These are phyloP conservation scores for Diadophis punctatus DNA, from an alignment of 2,113 vertebrate genomes.

Conservation along the genomic window DNA sequence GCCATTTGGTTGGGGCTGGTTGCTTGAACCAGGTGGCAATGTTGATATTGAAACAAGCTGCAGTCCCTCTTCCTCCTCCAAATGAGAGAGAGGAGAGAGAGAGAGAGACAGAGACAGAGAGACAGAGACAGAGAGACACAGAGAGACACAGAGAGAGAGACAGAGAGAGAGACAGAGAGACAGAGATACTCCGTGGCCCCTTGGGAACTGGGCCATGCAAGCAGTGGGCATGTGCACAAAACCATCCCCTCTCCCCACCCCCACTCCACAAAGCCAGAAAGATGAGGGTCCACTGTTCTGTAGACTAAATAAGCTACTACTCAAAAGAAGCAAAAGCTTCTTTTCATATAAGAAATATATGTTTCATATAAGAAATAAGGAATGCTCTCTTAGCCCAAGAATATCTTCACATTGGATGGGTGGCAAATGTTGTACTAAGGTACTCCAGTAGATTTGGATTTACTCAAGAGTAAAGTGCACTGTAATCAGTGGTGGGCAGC, in stretches of 20 bases:
- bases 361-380: neutral
- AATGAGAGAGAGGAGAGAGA: no score
- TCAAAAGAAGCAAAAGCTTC: neutral
- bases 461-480: neutral
- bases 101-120: neutral
- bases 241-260: neutral
- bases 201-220: neutral
- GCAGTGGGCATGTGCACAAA: neutral
- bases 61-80: neutral
- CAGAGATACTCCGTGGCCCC: neutral
- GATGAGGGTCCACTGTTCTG: neutral
- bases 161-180: neutral
- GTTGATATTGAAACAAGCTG: neutral
- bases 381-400: neutral
- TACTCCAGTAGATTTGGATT: neutral
- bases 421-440: neutral
- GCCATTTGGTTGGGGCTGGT: neutral
- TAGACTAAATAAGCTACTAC: neutral
- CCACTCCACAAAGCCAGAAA: neutral
- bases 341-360: neutral
- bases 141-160: no score
- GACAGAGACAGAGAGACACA: neutral
- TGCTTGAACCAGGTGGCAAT: neutral
- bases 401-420: neutral
- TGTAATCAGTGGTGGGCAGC: neutral